Percentiles rank a stretch among this genome's conserved stretches.
These are phyloP conservation scores for Brachionus paranguensis DNA, from an alignment of 1,140 invertebrate species.

Conservation along the genomic window DNA sequence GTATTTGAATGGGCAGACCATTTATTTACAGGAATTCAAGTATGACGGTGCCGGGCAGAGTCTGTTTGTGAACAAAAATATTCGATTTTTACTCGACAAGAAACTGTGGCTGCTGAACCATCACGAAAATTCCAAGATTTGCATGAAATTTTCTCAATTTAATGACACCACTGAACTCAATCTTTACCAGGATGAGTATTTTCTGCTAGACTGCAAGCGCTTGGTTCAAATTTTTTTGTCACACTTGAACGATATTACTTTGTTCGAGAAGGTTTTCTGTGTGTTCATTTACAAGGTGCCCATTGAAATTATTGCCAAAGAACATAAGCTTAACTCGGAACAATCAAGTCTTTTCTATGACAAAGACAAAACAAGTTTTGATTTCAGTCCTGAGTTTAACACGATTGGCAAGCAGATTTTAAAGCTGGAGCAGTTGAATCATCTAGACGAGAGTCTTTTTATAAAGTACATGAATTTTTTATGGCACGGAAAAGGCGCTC, in stretches of 20 bases:
- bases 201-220: neutral
- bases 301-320: neutral
- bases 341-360: neutral
- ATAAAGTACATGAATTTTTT: constrained; percentile 14
- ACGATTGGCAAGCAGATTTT: constrained; percentile 13
- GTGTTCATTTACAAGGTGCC: constrained; percentile 9
- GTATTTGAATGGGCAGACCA: neutral
- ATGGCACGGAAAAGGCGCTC: neutral
- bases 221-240: neutral
- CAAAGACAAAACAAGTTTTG: neutral
- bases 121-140: constrained; percentile 34
- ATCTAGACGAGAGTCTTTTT: neutral
- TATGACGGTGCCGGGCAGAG: neutral
- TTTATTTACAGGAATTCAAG: constrained; percentile 37
- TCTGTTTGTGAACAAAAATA: neutral
- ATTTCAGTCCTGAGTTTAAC: neutral
- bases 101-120: neutral
- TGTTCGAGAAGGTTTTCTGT: constrained; percentile 5
- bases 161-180: constrained; percentile 6
- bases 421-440: neutral
- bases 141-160: constrained; percentile 37
- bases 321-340: neutral
- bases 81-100: constrained; percentile 17
- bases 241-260: neutral
- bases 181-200: constrained; percentile 4